Base-by-base conservation (phyloP, 1,140 invertebrate genomes). In the Drosophila miranda region DNA sequence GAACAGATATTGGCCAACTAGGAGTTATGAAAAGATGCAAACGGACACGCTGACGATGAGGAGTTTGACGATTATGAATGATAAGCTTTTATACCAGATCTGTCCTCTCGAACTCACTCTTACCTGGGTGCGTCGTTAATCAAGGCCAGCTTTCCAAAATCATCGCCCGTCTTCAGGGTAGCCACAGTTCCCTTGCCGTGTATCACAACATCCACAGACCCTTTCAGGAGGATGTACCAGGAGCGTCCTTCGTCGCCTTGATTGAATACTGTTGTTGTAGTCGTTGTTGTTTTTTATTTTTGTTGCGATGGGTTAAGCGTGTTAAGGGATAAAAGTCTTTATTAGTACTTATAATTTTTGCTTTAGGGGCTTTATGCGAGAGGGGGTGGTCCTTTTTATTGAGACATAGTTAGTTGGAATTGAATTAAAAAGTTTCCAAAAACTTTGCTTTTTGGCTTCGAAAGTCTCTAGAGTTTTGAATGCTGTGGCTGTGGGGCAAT, bases 221-320 rank as follows among this genome's bases (percentile, higher is more conserved):
- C 96, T 78, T 95, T 94, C 26, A 97, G 92, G 64, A 97, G 95
- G 43, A 97, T 96, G 91, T 96, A 97, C 96, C 96, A 97, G 21
- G 95, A 96, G 69, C 95, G 94, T n/a, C 96, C 96, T 90, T 96
- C 95, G 88, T 97, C 96, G 44, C 96, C 96, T 92, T 97, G 96
- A 89, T 96, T 96, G 90, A 98, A 98, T 80, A 97, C 96, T 96
- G 59, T 51, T 56, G 44, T 41, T 44, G 48, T 45, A 28, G 63
- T 14, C 41, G 42, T 55, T 63, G 48, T 30, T 51, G 51, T 46
- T 41, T 62, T 58, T 19, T 19, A 19, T 1, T 19, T 19, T 19
- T 19, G 19, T 19, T 19, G 19, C 1, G 2, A 19, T 26, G 56
- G 58, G 43, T 61, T 70, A 70, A 56, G 9, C 8, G 48, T 21